Evolutionary conservation across 2,888 invertebrate genomes (phyloP).

Genomic region (Lithophane semibrunnea): DNA sequence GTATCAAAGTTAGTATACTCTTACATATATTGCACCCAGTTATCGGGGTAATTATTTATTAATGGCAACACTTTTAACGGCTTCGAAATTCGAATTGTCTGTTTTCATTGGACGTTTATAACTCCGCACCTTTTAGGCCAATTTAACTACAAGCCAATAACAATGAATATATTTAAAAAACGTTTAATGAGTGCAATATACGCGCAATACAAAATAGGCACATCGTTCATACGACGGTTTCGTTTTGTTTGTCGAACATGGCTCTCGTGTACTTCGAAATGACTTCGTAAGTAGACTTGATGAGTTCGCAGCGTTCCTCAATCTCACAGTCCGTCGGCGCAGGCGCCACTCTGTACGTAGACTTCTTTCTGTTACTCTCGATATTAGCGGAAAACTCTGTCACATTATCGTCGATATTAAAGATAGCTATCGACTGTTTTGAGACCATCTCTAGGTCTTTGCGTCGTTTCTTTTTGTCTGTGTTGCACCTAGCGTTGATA

Average conservation of each 20-base stretch:
- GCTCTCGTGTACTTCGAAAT: conserved; percentile 87
- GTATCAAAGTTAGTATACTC: conserved; percentile 77
- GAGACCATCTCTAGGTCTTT: conserved; percentile 85
- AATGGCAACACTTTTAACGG: conserved; percentile 63
- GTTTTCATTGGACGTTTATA: conserved; percentile 61
- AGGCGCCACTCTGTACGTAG: conserved; percentile 84
- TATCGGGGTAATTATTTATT: conserved; percentile 47
- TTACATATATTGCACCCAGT: conserved; percentile 71
- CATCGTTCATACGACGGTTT: conserved; percentile 86
- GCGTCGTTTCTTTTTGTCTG: conserved; percentile 71
- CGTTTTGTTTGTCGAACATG: conserved; percentile 87
- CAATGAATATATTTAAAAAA: conserved; percentile 53
- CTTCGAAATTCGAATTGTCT: conserved; percentile 51
- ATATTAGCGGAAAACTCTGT: conserved; percentile 68
- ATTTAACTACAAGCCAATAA: conserved; percentile 65
- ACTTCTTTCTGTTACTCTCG: conserved; percentile 70
- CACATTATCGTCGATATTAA: conserved; percentile 79
- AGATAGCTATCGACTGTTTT: conserved; percentile 80
- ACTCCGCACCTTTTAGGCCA: conserved; percentile 68
- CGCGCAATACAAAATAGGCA: conserved; percentile 73
- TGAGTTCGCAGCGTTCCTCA: conserved; percentile 85
- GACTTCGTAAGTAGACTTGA: conserved; percentile 87
- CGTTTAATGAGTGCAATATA: conserved; percentile 60
- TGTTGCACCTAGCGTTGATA: conserved; percentile 72
- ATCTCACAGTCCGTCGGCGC: conserved; percentile 83